Percentiles rank a stretch among this genome's conserved stretches.
phyloP scores from a whole-genome alignment of 2,888 invertebrate genomes.

The Orthosia gothica region DNA sequence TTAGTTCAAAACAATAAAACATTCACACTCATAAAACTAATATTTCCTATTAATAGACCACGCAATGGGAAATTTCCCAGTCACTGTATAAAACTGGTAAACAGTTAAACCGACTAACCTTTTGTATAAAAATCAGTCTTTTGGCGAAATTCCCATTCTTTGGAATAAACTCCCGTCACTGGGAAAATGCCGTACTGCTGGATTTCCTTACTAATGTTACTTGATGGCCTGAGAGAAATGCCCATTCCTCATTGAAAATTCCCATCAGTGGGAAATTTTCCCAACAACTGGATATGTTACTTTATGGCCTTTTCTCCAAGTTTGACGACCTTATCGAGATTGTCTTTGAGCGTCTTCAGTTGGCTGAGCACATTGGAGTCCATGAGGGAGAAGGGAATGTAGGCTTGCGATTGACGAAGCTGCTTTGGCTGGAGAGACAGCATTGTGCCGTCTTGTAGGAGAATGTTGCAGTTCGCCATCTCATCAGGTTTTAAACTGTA shows the following conservation, averaged over 20 bases:
- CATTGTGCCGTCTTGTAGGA: constrained; percentile 92
- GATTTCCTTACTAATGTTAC: constrained; percentile 53
- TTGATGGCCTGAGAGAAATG: constrained; percentile 66
- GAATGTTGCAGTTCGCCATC: constrained; percentile 93
- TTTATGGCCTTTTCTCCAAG: constrained; percentile 80
- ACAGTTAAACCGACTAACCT: constrained; percentile 14
- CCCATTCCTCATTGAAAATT: constrained; percentile 13
- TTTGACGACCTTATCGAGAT: constrained; percentile 86
- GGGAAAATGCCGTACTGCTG: constrained; percentile 31
- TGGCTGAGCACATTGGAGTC: constrained; percentile 85
- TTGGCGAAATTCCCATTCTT: constrained; percentile 14
- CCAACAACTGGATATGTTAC: constrained; percentile 59
- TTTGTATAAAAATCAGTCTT: constrained; percentile 28
- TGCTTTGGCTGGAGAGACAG: constrained; percentile 92
- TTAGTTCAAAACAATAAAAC: constrained; percentile 71
- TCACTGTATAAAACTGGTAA: constrained; percentile 50
- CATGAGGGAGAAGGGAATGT: constrained; percentile 88
- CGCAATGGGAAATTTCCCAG: constrained; percentile 53
- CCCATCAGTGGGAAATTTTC: constrained; percentile 24
- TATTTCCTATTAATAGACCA: constrained; percentile 44
- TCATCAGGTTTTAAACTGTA: constrained; percentile 87
- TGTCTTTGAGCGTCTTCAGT: constrained; percentile 88
- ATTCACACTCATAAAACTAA: constrained; percentile 70
- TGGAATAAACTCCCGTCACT: constrained; percentile 16
- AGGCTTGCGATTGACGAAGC: constrained; percentile 84